Evolutionary conservation across 1,140 invertebrate genomes (phyloP), one percentile per base, ranked within the genome.

Genomic region (Eriocheir sinensis): DNA sequence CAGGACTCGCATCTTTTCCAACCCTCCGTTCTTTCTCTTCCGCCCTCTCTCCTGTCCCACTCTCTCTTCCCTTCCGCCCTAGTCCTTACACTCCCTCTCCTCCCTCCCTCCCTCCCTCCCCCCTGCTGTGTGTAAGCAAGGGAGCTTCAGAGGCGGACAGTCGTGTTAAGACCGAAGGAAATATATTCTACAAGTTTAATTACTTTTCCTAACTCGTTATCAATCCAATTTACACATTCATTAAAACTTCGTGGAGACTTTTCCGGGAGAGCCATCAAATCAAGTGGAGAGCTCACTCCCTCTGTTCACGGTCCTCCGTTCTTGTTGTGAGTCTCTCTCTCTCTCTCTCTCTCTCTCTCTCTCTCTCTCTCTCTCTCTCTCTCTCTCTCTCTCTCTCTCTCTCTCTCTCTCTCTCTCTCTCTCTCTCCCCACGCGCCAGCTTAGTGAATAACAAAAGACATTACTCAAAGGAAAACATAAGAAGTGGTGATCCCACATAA

Each of bases 151-250:
- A 30, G 92, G 92, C 95, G 72, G 94, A 81, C 94, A 36, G 34
- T 60, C 90, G 93, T 94, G 90, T 93, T 95, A 94, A 94, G 92
- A 90, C 92, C 91, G 92, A 93, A 86, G 81, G 93, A 92, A 94
- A 96, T 95, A 95, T 95, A 96, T 96, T 94, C 95, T 95, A 91
- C 93, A 94, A 96, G 95, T 96, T 96, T 95, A 96, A 96, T 96
- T 96, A 95, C 95, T 96, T 96, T 95, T 94, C 95, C 94, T 89
- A 96, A 96, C 93, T 96, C 95, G 93, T 95, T 96, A 96, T 96
- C 95, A 96, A 96, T 96, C 95, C 94, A 95, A 96, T 96, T 96
- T 96, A 96, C 94, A 96, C 95, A 94, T 96, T 96, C 95, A 96
- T 96, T 96, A 96, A 96, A 96, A 96, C 95, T 96, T 96, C 89